Base-by-base conservation (phyloP, 2,113 vertebrate genomes). In the Trogon surrucura region DNA sequence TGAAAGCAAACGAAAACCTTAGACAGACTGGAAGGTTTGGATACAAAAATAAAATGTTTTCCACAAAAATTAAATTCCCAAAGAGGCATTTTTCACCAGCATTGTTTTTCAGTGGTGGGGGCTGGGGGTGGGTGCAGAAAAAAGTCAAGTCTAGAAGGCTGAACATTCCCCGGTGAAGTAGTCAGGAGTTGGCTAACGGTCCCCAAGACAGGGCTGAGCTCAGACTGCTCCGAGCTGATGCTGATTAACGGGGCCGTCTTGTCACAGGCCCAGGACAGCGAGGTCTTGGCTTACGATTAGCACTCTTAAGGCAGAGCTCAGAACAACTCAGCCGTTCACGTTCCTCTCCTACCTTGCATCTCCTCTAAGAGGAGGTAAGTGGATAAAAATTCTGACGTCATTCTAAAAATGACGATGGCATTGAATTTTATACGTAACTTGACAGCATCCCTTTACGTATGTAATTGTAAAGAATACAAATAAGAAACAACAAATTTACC, bases 1-100 rank as follows among this genome's bases (percentile, higher is more conserved):
- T 77, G 79, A 87, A 93, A 94, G 95, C 54, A 7, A 95, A 80
- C 86, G 80, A 93, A 92, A 94, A 75, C 86, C 64, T 84, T 89
- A 91, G 65, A 85, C 4, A 74, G 72, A 60, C 26, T 75, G 69
- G 32, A 90, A 85, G 69, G 86, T 89, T 69, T 92, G 53, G 75
- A 67, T 75, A 50, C 23, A 72, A 94, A 93, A 93, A 57, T 67
- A 81, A 93, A 91, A 92, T 81, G 34, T 45, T 96, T 95, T 93
- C 73, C 86, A 79, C 64, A 53, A 18, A 91, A 89, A 92, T 62
- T 65, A 60, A 91, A 93, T 78, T 94, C 65, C 88, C 77, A 83
- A 87, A 82, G 71, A 91, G 66, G 57, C 88, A 66, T 93, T 95
- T 96, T 93, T 89, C 83, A 91, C 41, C 53, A 77, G 73, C 50